Evolutionary conservation across 1,140 invertebrate genomes (phyloP).

Genomic region (Artemia franciscana): DNA sequence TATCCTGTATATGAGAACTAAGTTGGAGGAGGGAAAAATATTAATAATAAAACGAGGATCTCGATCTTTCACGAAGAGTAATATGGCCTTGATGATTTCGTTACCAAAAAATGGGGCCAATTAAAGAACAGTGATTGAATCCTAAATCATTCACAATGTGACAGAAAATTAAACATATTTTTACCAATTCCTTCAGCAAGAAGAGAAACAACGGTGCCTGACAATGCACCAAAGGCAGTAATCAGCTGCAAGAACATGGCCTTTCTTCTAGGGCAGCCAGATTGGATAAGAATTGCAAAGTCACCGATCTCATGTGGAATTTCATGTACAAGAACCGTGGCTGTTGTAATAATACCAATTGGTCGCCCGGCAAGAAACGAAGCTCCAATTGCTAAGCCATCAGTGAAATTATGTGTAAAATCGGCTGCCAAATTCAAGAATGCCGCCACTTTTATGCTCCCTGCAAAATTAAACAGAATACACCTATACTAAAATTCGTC

Average conservation of each 20-base stretch:
- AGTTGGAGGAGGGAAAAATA: too few species aligned
- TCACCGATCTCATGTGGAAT: constrained; percentile 96
- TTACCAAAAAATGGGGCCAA: constrained; percentile 56
- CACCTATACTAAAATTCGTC: too few species aligned
- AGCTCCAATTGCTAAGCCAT: constrained; percentile 85
- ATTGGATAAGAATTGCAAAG: constrained; percentile 87
- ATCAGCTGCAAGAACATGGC: constrained; percentile 73
- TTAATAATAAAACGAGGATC: too few species aligned
- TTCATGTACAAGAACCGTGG: constrained; percentile 86
- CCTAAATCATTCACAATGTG: too few species aligned
- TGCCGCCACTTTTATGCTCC: constrained; percentile 67
- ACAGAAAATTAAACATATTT: too few species aligned
- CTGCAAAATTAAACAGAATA: too few species aligned
- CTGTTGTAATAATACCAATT: constrained; percentile 62
- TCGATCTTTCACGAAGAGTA: too few species aligned
- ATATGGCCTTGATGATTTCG: too few species aligned
- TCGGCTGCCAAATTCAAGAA: constrained; percentile 85
- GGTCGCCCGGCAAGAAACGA: constrained; percentile 72
- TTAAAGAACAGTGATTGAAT: constrained; percentile 30
- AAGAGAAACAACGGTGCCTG: too few species aligned
- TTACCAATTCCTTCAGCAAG: constrained; percentile 42
- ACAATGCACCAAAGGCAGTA: constrained; percentile 80
- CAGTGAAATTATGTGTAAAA: constrained; percentile 89
- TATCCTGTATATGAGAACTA: too few species aligned
- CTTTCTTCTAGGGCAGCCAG: constrained; percentile 67